Conservation (phyloP, 2,797 vertebrate genomes). For the Hemitrygon akajei region DNA sequence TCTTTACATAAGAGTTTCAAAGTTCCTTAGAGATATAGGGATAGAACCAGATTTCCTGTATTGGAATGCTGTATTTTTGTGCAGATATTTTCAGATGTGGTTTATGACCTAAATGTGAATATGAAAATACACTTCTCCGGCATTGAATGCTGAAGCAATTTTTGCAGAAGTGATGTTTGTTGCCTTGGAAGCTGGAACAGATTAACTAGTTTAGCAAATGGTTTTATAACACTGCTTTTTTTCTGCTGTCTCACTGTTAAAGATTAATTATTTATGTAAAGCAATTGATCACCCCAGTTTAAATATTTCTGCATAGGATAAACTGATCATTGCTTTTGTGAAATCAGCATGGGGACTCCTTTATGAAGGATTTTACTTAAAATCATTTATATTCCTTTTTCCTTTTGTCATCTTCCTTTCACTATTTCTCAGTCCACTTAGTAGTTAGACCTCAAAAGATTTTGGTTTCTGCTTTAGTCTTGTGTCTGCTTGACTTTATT, state of each 20-base stretch:
- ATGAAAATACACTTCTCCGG: too few relatives aligned
- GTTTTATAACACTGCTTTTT: background rate
- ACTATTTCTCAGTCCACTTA: background rate
- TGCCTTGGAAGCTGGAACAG: background rate
- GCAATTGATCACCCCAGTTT: background rate
- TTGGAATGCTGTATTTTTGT: too few relatives aligned
- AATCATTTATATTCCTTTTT: background rate
- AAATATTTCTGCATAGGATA: background rate
- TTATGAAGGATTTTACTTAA: background rate
- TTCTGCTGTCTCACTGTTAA: background rate
- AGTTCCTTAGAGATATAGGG: too few relatives aligned
- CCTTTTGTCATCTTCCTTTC: background rate
- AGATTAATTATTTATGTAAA: background rate
- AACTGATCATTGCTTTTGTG: background rate
- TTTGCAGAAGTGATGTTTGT: background rate
- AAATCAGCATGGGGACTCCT: background rate
- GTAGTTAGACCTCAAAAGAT: background rate
- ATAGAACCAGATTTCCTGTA: too few relatives aligned
- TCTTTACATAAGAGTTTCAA: too few relatives aligned
- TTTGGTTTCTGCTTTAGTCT: background rate
- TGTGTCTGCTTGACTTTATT: background rate
- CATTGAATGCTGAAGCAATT: background rate
- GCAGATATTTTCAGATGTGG: too few relatives aligned
- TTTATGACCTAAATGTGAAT: too few relatives aligned
- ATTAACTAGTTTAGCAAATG: background rate